phyloP scores from a whole-genome alignment of 2,797 vertebrate genomes.

The Centropyge bicolor region DNA sequence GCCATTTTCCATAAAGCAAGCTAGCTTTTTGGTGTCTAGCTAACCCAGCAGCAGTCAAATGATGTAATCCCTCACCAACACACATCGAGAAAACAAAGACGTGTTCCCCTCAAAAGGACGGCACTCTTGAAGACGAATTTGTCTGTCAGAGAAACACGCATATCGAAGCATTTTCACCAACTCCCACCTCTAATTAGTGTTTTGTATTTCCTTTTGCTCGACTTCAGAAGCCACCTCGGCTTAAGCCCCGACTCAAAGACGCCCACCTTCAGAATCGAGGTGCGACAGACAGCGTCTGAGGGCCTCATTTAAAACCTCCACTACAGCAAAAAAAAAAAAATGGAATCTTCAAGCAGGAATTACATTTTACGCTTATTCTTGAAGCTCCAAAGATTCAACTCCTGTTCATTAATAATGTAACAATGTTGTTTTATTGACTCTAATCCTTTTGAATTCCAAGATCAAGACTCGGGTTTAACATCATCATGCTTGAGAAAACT shows the following conservation, averaged over 20 bases:
- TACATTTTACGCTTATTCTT: constrained; percentile 11
- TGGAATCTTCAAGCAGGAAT: background rate
- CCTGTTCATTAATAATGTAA: constrained; percentile 14
- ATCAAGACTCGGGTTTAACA: constrained; percentile 8
- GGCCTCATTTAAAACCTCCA: constrained; percentile 31
- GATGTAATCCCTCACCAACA: constrained; percentile 71
- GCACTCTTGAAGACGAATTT: constrained; percentile 12
- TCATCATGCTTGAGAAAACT: background rate
- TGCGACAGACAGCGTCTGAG: constrained; percentile 19
- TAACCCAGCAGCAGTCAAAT: constrained; percentile 51
- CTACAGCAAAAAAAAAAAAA: constrained; percentile 4
- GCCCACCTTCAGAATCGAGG: constrained; percentile 15
- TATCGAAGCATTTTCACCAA: constrained; percentile 12
- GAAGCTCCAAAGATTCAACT: constrained; percentile 21
- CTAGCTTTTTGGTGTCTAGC: constrained; percentile 56
- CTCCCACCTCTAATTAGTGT: constrained; percentile 39
- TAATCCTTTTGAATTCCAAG: constrained; percentile 9
- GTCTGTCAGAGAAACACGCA: constrained; percentile 6
- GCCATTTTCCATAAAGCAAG: constrained; percentile 61
- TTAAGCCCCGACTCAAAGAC: constrained; percentile 30
- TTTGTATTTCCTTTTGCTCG: constrained; percentile 21
- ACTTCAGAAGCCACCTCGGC: constrained; percentile 39
- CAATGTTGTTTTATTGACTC: background rate
- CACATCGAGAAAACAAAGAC: constrained; percentile 56
- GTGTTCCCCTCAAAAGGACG: constrained; percentile 26